Evolutionary conservation across 2,888 invertebrate species (phyloP).

Genomic region (Tanypteryx hageni): DNA sequence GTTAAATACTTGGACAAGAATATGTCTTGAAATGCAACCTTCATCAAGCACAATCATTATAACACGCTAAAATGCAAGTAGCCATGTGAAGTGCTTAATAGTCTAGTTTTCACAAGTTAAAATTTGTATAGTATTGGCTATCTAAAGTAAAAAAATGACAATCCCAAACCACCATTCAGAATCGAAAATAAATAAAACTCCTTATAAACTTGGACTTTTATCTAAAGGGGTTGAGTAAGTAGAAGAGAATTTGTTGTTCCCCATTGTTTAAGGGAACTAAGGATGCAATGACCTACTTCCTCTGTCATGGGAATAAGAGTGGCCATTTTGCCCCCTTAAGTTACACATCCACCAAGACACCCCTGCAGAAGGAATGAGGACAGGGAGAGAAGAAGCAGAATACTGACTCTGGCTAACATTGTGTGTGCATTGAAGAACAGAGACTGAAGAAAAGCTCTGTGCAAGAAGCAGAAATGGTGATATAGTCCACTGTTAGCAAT

Average conservation of each 20-base stretch:
- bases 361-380: slow-evolving; percentile 45
- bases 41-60: slow-evolving; percentile 62
- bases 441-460: slow-evolving; percentile 67
- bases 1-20: slow-evolving; percentile 36
- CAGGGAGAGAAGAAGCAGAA: slow-evolving; percentile 66
- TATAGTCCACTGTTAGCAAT: slow-evolving; percentile 59
- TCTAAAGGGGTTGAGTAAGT: background rate
- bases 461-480: slow-evolving; percentile 65
- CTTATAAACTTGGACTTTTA: slow-evolving; percentile 6
- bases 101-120: slow-evolving; percentile 41
- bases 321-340: slow-evolving; percentile 16
- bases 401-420: slow-evolving; percentile 51
- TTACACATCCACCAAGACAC: background rate
- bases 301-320: background rate
- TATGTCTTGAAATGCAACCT: slow-evolving; percentile 63
- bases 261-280: background rate
- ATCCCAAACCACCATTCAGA: slow-evolving; percentile 56
- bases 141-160: slow-evolving; percentile 50
- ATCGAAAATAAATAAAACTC: slow-evolving; percentile 50
- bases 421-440: slow-evolving; percentile 67
- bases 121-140: slow-evolving; percentile 44
- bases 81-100: slow-evolving; percentile 61
- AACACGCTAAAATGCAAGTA: slow-evolving; percentile 65
- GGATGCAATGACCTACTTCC: slow-evolving; percentile 36
- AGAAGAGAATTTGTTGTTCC: background rate